Conservation (phyloP, 2,113 vertebrate species). For the Mesembrinibis cayennensis region DNA sequence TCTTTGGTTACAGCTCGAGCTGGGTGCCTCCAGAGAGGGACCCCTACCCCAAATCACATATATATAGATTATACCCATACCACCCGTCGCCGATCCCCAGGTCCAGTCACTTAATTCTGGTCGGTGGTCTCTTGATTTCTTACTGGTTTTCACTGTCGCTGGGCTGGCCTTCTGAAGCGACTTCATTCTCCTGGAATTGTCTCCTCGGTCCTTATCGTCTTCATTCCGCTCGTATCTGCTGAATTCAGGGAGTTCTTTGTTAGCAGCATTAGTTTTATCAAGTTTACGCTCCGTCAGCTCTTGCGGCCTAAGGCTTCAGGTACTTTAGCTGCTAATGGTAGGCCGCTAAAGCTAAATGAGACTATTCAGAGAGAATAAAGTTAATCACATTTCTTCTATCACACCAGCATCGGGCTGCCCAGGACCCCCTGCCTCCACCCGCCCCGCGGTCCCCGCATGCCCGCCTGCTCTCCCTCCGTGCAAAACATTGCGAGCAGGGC, state of each 20-base stretch:
- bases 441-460: fast-evolving
- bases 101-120: background rate
- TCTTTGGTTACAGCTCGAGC: background rate
- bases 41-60: background rate
- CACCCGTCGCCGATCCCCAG: background rate
- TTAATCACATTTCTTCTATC: background rate
- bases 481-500: fast-evolving
- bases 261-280: background rate
- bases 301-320: background rate
- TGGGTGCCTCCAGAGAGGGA: background rate
- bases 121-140: background rate
- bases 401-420: background rate
- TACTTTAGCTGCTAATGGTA: background rate
- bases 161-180: background rate
- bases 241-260: background rate
- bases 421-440: fast-evolving
- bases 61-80: no score
- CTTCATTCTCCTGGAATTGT: background rate
- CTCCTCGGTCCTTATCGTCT: background rate
- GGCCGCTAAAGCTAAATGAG: background rate
- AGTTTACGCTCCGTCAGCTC: background rate
- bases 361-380: background rate
- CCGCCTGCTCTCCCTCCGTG: background rate
- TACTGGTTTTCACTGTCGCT: background rate
- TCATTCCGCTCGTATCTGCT: background rate